phyloP scores from a whole-genome alignment of 2,113 vertebrate species.

The Spermophilus dauricus region DNA sequence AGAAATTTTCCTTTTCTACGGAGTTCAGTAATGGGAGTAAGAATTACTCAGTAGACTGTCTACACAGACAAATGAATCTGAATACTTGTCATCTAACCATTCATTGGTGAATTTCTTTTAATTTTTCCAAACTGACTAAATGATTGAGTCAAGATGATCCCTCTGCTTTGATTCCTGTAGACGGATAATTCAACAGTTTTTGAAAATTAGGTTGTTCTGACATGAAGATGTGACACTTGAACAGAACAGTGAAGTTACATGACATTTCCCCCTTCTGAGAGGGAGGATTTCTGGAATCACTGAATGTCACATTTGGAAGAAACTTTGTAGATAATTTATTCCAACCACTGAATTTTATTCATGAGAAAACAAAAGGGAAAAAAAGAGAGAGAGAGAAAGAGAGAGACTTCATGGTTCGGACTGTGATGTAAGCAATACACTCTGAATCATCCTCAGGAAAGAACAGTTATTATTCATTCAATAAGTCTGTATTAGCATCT shows the following conservation, averaged over 20 bases:
- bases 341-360: constrained; percentile 44
- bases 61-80: constrained; percentile 59
- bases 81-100: constrained; percentile 51
- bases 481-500: constrained; percentile 27
- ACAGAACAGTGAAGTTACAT: neutral
- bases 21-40: constrained; percentile 65
- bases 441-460: constrained; percentile 74
- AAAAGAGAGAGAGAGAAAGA: neutral
- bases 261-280: neutral
- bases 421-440: constrained; percentile 64
- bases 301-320: constrained; percentile 36
- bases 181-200: neutral
- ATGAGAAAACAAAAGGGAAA: constrained; percentile 65
- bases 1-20: constrained; percentile 76
- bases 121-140: constrained; percentile 11
- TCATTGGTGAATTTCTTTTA: constrained; percentile 26
- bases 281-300: constrained; percentile 4
- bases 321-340: constrained; percentile 48
- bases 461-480: constrained; percentile 64
- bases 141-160: constrained; percentile 12
- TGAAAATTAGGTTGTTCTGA: neutral
- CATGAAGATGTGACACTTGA: neutral
- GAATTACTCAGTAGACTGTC: constrained; percentile 70
- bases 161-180: neutral
- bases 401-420: constrained; percentile 53